Conservation (phyloP, 2,113 vertebrate species). For the Meleagris gallopavo region DNA sequence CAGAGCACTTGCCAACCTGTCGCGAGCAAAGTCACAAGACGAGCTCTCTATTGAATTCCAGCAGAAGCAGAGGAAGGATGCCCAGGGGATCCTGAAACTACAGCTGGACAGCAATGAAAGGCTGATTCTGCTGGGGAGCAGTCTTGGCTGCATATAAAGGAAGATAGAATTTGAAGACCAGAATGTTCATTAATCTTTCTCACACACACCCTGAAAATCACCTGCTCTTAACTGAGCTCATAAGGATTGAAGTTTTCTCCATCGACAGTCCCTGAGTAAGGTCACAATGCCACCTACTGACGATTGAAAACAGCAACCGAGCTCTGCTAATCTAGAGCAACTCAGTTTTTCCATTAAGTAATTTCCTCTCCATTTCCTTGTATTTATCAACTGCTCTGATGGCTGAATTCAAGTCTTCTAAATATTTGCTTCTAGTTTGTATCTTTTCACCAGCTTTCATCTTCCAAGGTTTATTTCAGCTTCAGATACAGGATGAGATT, state of each 20-base stretch:
- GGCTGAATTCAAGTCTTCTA: neutral
- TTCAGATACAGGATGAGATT: neutral
- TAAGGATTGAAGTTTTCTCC: neutral
- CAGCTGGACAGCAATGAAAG: neutral
- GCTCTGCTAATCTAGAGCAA: neutral
- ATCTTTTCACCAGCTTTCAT: neutral
- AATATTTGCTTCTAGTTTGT: neutral
- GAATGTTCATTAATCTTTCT: neutral
- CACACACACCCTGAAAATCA: neutral
- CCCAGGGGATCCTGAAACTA: neutral
- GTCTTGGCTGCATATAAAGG: neutral
- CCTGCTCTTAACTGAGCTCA: neutral
- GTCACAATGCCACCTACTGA: conserved; percentile 54
- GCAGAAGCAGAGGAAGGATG: neutral
- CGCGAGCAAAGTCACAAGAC: neutral
- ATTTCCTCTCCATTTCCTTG: conserved; percentile 51
- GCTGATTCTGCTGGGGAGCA: neutral
- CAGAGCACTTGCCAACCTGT: neutral
- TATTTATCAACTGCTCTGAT: conserved; percentile 9
- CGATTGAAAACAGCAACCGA: neutral
- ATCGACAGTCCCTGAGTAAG: neutral
- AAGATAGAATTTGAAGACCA: neutral
- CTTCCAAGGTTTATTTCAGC: neutral
- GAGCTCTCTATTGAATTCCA: neutral
- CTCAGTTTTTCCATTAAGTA: conserved; percentile 9